Evolutionary conservation across 2,113 vertebrate genomes (phyloP), one percentile per base, ranked within the genome.

Genomic region (Hemicordylus capensis): DNA sequence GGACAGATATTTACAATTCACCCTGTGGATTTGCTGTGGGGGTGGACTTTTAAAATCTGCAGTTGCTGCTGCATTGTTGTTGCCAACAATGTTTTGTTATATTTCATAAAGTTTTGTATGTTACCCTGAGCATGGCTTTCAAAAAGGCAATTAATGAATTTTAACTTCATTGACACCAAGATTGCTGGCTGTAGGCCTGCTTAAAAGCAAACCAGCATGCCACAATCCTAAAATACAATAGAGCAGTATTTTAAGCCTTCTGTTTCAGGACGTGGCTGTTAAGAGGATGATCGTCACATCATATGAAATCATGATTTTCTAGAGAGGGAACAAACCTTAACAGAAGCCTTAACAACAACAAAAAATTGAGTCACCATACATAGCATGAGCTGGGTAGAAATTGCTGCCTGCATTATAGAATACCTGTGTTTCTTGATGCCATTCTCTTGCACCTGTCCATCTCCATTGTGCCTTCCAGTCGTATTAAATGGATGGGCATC

Each of bases 371-470:
- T 9, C 48, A 39, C 17, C 11, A 39, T 84, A 34, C 34, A 28
- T 22, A 19, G 14, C 44, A 70, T 63, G 37, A 75, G 34, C 3
- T 9, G 46, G n/a, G 22, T 9, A 34, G 19, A 4, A 42, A 70
- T 6, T 28, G 37, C 51, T 34, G 5, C 8, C 61, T 37, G 0
- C 0, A 6, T 0, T 82, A 28, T 9, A 37, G 66, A 54, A 0
- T 59, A 99, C 98, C 98, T 97, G 97, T 97, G 97, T 83, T 97
- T 98, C 93, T 97, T 98, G 93, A 99, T 95, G 82, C 98, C 98
- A 84, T 99, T 99, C 94, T 98, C 98, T 81, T 97, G 98, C 8
- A 95, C 94, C 58, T 97, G 90, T 19, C 96, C 92, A 79, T 96
- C 97, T 87, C 97, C 98, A 2, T 95, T 97, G 34, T 95, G 97